Percentiles rank a stretch among this genome's conserved stretches.
phyloP scores from a whole-genome alignment of 2,797 vertebrate species.

The Eupleurogrammus muticus region DNA sequence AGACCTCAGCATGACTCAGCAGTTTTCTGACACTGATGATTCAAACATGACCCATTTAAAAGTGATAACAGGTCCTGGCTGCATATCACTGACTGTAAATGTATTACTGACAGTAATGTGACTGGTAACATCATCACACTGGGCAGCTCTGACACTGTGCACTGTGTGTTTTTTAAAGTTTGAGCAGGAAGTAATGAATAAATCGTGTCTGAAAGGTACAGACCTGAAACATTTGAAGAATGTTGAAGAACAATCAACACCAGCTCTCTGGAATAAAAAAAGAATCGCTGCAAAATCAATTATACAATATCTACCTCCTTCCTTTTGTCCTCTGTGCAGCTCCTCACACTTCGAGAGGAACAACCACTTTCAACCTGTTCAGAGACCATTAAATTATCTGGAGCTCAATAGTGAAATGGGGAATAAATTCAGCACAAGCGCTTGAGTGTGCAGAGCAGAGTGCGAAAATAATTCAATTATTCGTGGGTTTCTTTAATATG shows the following conservation, averaged over 20 bases:
- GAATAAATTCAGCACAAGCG: slow-evolving; percentile 54
- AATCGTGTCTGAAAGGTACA: background rate
- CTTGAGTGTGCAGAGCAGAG: slow-evolving; percentile 39
- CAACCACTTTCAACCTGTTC: slow-evolving; percentile 57
- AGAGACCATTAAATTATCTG: slow-evolving; percentile 70
- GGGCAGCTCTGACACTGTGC: no score
- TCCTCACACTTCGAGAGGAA: slow-evolving; percentile 48
- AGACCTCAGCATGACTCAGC: background rate
- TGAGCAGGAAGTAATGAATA: background rate
- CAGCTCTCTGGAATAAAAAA: slow-evolving; percentile 43
- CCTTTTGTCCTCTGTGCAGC: slow-evolving; percentile 21
- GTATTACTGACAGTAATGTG: no score
- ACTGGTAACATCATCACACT: no score
- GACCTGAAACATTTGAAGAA: background rate
- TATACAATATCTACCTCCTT: slow-evolving; percentile 41
- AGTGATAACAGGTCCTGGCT: background rate
- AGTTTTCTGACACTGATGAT: background rate
- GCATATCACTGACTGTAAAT: background rate
- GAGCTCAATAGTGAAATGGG: slow-evolving; percentile 59
- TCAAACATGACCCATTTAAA: background rate
- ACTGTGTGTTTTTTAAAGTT: no score
- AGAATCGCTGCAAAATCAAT: slow-evolving; percentile 60
- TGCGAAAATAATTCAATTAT: slow-evolving; percentile 72
- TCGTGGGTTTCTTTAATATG: slow-evolving; percentile 61
- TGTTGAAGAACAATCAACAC: background rate